Evolutionary conservation across 92 coral and sea anemone genomes (phyloP).

Genomic region (Palythoa caribaeorum): DNA sequence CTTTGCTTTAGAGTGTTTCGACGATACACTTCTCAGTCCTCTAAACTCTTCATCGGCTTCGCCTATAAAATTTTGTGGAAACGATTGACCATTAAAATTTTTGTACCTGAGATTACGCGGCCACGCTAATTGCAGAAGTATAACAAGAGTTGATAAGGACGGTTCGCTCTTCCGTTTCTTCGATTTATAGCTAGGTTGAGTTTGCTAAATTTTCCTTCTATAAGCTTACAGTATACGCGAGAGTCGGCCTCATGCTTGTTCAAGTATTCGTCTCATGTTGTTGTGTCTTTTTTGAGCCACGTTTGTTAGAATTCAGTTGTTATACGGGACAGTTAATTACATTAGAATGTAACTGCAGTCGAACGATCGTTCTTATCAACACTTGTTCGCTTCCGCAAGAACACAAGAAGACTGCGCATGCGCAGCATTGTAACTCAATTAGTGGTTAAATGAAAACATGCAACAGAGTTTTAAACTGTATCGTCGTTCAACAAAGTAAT

Average conservation of each 20-base stretch:
- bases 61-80: conserved; percentile 39
- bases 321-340: conserved; percentile 10
- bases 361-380: conserved; percentile 26
- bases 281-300: conserved; percentile 7
- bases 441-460: conserved; percentile 30
- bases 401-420: not conserved
- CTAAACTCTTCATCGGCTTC: conserved; percentile 34
- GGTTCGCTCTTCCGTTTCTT: not conserved
- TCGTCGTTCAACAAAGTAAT: not conserved
- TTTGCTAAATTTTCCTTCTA: conserved; percentile 65
- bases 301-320: conserved; percentile 33
- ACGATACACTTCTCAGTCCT: conserved; percentile 29
- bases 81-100: conserved; percentile 24
- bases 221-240: conserved; percentile 77
- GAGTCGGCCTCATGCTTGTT: not conserved
- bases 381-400: conserved; percentile 52
- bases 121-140: conserved; percentile 34
- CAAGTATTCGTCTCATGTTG: conserved; percentile 25
- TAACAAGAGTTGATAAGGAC: conserved; percentile 49
- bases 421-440: not conserved
- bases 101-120: not conserved
- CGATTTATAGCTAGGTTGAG: not conserved
- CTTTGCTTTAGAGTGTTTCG: conserved; percentile 17
- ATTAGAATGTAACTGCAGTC: not conserved
- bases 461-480: not conserved